Base-by-base conservation (phyloP, 2,888 invertebrate genomes). In the Steinernema scapterisci region DNA sequence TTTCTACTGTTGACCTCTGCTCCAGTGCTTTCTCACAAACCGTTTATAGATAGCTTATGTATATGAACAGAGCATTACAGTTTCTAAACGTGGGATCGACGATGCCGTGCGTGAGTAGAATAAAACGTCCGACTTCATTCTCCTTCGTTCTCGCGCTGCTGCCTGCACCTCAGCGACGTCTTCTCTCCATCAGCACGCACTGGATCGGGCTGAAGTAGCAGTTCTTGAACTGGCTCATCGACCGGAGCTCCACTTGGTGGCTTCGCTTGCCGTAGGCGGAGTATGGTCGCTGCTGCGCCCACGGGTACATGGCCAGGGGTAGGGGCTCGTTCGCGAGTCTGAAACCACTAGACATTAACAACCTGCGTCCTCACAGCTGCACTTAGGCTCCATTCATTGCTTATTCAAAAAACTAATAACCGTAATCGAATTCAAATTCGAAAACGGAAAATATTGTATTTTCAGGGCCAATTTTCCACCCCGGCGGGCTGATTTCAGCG, bases 171-270 rank as follows among this genome's bases (percentile, higher is more conserved):
- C n/a, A n/a, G n/a, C 74, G 45, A 31, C 83, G 76, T 75, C 82
- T 75, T 76, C 82, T 73, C 73, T 83, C 83, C 81, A 83, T 80
- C 54, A 84, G 76, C 73, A 84, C 84, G 56, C 83, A 83, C 71
- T 84, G 84, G 44, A 84, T 83, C 43, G 84, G 84, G 9, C 79
- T 79, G 79, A 83, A 83, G 75, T 83, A 83, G 78, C 83, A 83
- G 75, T 83, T 83, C 76, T 84, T 84, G 81, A 84, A 84, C 63
- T 82, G 81, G 54, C 79, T 83, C 73, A 84, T 76, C 0, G 84
- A 82, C 3, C 83, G 79, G 1, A 82, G 80, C 74, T 83, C 83
- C 73, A 83, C 82, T 52, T 76, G 74, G 51, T 75, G 75, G 21
- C 31, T 43, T 25, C 54, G 54, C 23, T 54, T 54, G 23, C 54